Base-by-base conservation (phyloP, 2,888 invertebrate species). In the Chorisops tibialis region DNA sequence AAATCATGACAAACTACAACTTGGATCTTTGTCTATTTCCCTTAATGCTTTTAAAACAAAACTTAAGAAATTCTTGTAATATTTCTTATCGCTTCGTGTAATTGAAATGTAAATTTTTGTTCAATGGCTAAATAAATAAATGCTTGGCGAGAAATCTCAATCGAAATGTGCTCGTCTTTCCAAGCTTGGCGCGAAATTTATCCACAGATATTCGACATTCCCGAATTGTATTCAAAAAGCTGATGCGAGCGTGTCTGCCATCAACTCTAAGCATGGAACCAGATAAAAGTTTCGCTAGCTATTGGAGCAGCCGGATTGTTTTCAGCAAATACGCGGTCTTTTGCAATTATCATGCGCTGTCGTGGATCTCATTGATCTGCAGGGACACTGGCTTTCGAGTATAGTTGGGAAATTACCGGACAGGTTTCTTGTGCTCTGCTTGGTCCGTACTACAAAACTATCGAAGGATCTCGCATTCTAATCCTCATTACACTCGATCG, bases 321-420 rank as follows among this genome's bases (percentile, higher is more conserved):
- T 97, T 66, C 89, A 90, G 77, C 91, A 95, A 79, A 83, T 97
- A 22, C 89, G 93, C 66, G 91, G 88, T 68, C 81, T 97, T 67
- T 86, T 98, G 84, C 93, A 95, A 76, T 78, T 96, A 35, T 86
- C 96, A 0, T 96, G 96, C 0, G 93, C 94, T 0, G 93, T 96
- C 9, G 96, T 97, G 3, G 96, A 98, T 79, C 81, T 98, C 43
- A 83, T 98, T 70, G 96, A 97, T 75, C 83, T 94, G 37, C 95
- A 96, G 77, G 96, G 96, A 4, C 96, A 72, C 82, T 99, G 41
- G 94, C 95, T 61, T 79, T 99, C 22, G 98, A 98, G 77, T 96
- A 98, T 73, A 98, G 98, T 12, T 96, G 95, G 91, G 97, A 98
- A 75, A 87, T 92, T 35, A 95, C 96, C 0, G 88, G 96, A 5